Evolutionary conservation across 2,888 invertebrate species (phyloP), one percentile per base, ranked within the genome.

Genomic region (Pseudococcus longispinus): DNA sequence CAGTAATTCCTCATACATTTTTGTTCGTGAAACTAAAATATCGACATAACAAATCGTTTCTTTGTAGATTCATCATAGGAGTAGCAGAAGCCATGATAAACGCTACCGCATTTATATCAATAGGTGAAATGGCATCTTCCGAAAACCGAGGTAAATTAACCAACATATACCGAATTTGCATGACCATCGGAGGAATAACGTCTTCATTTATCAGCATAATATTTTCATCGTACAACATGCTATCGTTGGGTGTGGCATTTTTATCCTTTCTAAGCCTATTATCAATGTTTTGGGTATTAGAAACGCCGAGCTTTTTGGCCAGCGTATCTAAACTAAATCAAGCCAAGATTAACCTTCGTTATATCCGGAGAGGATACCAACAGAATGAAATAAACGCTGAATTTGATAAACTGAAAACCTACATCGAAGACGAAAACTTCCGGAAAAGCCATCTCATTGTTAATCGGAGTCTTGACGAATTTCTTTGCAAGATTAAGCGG

Each of bases 281-380:
- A 11, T 23, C 74, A 9, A 23, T 85, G 20, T 51, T 23, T 20
- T 85, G 85, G 77, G n/a, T 77, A 15, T 15, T 23, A 42, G 85
- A 85, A 85, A 46, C 85, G 0, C 85, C 85, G 0, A 23, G 74
- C 26, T 77, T 74, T n/a, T 29, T 85, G 85, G n/a, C 46, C 20
- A 51, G 15, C n/a, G 11, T n/a, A 18, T 32, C 77, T 0, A 29
- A 77, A 74, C 44, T 20, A 8, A 74, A 77, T 2, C 26, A 18
- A 26, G 85, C 85, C 1, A 85, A 46, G n/a, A 23, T 26, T n/a
- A 77, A 77, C 18, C 46, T 85, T 11, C 37, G 8, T 0, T 44
- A n/a, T 8, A 44, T 85, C 11, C n/a, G 85, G 18, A 77, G n/a
- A 18, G 85, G 77, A 18, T 85, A 46, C 3, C 5, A 74, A 6